Conservation (phyloP, 2,888 invertebrate genomes). For the Drosophila greeni region DNA sequence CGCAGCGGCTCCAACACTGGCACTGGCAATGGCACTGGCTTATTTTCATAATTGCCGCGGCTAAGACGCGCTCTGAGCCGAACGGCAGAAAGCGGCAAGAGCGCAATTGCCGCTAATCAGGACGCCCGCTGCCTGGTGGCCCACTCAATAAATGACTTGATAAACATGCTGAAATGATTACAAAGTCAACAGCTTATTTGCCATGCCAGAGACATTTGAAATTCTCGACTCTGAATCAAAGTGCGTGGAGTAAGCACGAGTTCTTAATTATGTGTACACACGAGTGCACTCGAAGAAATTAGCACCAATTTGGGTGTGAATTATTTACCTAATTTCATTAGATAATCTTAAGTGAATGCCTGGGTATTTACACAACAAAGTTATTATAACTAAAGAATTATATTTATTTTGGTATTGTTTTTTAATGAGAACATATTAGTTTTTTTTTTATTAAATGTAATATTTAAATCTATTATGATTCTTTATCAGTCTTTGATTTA, state of each 20-base stretch:
- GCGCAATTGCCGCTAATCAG: constrained; percentile 34
- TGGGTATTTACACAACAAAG: neutral
- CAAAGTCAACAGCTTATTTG: constrained; percentile 65
- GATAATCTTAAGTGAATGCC: constrained; percentile 3
- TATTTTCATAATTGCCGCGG: constrained; percentile 58
- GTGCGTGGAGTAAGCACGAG: constrained; percentile 44
- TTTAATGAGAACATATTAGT: neutral
- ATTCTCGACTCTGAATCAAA: constrained; percentile 39
- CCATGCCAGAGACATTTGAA: constrained; percentile 50
- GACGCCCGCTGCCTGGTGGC: constrained; percentile 1
- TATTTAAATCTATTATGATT: too few relatives aligned
- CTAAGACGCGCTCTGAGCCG: constrained; percentile 24
- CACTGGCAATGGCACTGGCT: constrained; percentile 26
- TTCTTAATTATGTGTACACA: constrained; percentile 65
- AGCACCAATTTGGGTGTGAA: neutral
- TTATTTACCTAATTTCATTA: neutral
- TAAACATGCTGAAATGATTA: constrained; percentile 61
- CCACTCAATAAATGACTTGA: constrained; percentile 51
- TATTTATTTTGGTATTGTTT: neutral
- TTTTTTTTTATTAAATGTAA: too few relatives aligned
- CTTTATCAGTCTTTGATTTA: too few relatives aligned
- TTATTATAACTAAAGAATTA: neutral
- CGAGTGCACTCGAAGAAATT: constrained; percentile 23
- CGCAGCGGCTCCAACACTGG: constrained; percentile 5
- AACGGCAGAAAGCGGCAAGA: constrained; percentile 9